These are phyloP conservation scores for Pachymerium ferrugineum DNA, from an alignment of 2,888 invertebrate genomes.

Conservation along the genomic window DNA sequence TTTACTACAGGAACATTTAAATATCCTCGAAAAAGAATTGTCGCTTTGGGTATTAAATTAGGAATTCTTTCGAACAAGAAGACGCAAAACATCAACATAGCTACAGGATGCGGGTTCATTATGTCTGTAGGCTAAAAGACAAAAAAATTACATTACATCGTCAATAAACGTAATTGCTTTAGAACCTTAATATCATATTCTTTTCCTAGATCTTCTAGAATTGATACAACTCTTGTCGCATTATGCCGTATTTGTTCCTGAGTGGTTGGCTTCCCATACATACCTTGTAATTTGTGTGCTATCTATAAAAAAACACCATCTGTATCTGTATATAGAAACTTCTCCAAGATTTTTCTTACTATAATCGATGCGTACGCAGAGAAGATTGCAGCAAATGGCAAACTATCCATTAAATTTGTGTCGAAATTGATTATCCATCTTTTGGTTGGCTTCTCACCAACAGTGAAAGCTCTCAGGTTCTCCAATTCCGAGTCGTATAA, in stretches of 20 bases:
- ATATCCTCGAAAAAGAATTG: not conserved
- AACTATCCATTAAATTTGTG: not conserved
- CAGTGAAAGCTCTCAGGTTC: not conserved
- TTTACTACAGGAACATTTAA: not conserved
- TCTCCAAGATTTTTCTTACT: not conserved
- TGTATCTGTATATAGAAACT: not conserved
- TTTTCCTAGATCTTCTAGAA: not conserved
- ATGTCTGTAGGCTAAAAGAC: constrained; percentile 15
- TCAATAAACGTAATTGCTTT: too few species aligned
- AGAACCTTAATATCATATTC: constrained; percentile 13
- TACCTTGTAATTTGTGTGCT: not conserved
- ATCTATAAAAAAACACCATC: not conserved
- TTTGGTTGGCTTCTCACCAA: not conserved
- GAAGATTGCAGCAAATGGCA: not conserved
- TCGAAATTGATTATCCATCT: constrained; percentile 14
- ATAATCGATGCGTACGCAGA: not conserved
- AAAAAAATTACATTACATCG: not conserved
- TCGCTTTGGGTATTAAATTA: not conserved
- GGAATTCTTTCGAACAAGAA: constrained; percentile 25
- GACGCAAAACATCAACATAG: constrained; percentile 18
- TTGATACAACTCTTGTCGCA: not conserved
- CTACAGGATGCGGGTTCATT: not conserved
- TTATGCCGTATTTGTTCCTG: not conserved
- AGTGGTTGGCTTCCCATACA: not conserved
- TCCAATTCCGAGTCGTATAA: not conserved